Evolutionary conservation across 2,113 vertebrate species (phyloP).

Genomic region (Mionectes macconnelli): DNA sequence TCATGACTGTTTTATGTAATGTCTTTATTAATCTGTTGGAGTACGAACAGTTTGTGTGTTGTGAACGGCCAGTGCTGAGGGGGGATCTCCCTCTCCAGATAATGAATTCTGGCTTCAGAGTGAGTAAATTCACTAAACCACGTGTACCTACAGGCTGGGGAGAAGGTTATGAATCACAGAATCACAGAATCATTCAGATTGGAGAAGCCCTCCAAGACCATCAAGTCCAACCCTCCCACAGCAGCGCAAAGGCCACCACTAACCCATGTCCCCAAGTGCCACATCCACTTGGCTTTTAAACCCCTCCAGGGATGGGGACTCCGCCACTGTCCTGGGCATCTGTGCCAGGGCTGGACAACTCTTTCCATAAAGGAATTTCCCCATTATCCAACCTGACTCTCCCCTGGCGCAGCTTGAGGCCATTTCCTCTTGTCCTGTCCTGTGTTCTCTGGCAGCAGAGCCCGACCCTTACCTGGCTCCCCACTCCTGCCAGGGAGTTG

Average conservation of each 20-base stretch:
- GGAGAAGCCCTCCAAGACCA: not conserved
- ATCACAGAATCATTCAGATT: fast-evolving
- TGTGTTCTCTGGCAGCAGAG: not conserved
- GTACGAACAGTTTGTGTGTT: not conserved
- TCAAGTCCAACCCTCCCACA: not conserved
- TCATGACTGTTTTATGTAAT: not conserved
- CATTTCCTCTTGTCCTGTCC: not conserved
- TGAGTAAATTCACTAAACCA: not conserved
- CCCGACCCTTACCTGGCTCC: not conserved
- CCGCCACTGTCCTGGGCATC: not conserved
- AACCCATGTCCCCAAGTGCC: not conserved
- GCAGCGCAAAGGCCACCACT: not conserved
- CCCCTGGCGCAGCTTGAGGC: not conserved
- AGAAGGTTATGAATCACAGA: not conserved
- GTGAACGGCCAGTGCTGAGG: not conserved
- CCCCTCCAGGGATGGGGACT: not conserved
- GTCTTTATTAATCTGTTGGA: not conserved
- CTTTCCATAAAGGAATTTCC: not conserved
- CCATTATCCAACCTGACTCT: not conserved
- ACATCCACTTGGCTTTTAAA: not conserved
- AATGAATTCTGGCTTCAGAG: not conserved
- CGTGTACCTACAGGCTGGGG: not conserved
- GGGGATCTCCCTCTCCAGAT: not conserved
- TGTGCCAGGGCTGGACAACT: not conserved
- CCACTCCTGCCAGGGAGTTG: not conserved